These are phyloP conservation scores for Euthynnus affinis DNA, from an alignment of 2,797 vertebrate species.

Conservation along the genomic window DNA sequence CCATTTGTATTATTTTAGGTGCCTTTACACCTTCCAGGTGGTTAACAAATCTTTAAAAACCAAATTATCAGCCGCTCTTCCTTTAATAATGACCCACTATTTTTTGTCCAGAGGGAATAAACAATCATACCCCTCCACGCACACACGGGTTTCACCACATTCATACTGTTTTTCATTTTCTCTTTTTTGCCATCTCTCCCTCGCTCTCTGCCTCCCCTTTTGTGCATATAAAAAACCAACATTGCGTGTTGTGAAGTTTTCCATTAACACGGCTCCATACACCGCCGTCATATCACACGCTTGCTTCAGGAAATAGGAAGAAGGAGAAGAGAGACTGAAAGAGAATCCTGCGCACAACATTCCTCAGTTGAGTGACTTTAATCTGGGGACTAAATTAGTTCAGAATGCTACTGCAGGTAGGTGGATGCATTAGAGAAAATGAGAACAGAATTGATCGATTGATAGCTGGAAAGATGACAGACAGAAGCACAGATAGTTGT, in stretches of 20 bases:
- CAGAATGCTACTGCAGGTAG: constrained; percentile 64
- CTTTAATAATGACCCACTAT: constrained; percentile 38
- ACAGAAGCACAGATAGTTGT: constrained; percentile 26
- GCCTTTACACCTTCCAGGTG: constrained; percentile 30
- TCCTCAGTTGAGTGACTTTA: constrained; percentile 79
- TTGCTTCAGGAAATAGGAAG: constrained; percentile 61
- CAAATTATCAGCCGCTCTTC: constrained; percentile 23
- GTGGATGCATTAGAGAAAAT: constrained; percentile 52
- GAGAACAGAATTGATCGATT: constrained; percentile 60
- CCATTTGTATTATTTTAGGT: constrained; percentile 18
- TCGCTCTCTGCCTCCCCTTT: constrained; percentile 43
- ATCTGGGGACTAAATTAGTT: constrained; percentile 79
- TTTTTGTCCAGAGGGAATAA: constrained; percentile 40
- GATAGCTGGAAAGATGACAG: constrained; percentile 53
- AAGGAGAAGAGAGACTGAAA: constrained; percentile 19
- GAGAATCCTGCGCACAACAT: constrained; percentile 59
- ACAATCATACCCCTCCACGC: constrained; percentile 4
- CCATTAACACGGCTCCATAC: constrained; percentile 71
- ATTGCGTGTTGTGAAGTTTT: constrained; percentile 75
- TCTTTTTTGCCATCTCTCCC: constrained; percentile 6
- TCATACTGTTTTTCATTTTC: constrained; percentile 38
- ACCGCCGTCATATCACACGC: constrained; percentile 54
- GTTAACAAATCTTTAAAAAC: constrained; percentile 53
- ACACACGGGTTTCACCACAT: constrained; percentile 5
- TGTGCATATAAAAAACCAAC: constrained; percentile 66